Evolutionary conservation across 1,140 invertebrate species (phyloP), one percentile per base, ranked within the genome.

Genomic region (Monochamus saltuarius): DNA sequence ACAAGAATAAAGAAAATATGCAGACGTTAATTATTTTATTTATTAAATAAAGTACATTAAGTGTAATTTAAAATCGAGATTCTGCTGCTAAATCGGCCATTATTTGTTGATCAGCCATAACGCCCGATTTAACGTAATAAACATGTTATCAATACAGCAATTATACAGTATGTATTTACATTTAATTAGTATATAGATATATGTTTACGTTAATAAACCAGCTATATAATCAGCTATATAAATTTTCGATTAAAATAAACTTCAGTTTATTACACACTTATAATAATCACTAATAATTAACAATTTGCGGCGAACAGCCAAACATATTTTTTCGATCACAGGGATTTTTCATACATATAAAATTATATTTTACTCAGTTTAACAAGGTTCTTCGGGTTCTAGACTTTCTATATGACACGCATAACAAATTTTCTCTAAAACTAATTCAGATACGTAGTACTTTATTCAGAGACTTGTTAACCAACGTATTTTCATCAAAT

Each of bases 291-390:
- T 53, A 53, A 53, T 53, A 53, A 53, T 58, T 54, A 66, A 62
- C 59, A 66, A 64, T 66, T 61, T 45, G 34, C 62, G 62, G 58
- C 63, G 10, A 56, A 42, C 49, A 40, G 59, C 58, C 59, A 64
- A 64, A 57, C 54, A 63, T 68, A 68, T 59, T 62, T 59, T 61
- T 65, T 56, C 22, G 63, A 70, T 70, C 68, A 70, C 68, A 70
- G 66, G 66, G 64, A 70, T 61, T 70, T 61, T 69, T 58, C 55
- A 43, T 59, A 66, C 57, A 58, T 59, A 66, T 64, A 67, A 65
- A 65, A 55, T 39, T 14, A 17, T 29, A 29, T 29, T 29, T 29
- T 29, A 6, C 6, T 6, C 22, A 6, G 22, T 29, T 29, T 29
- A 29, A 29, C 22, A 29, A 29, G 22, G 22, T 3, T 29, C 2